Evolutionary conservation across 2,888 invertebrate genomes (phyloP).

Genomic region (Seira ritae): DNA sequence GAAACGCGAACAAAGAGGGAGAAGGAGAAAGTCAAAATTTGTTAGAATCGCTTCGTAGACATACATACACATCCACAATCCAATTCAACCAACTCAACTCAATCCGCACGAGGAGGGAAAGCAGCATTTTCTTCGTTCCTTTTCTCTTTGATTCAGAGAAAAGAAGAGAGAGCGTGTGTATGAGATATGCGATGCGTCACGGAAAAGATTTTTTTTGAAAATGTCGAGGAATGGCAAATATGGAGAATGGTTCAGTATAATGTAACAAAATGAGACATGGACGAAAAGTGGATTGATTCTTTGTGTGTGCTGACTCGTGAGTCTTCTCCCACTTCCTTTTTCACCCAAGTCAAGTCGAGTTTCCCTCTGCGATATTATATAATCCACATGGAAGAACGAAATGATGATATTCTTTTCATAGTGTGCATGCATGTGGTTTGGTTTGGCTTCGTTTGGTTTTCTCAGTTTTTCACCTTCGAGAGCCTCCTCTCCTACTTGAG

Average conservation of each 20-base stretch:
- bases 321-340: conserved; percentile 7
- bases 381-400: neutral
- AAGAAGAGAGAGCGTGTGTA: neutral
- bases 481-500: neutral
- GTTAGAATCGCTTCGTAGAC: conserved; percentile 28
- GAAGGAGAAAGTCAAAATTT: conserved; percentile 59
- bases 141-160: neutral
- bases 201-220: neutral
- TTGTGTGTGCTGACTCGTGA: conserved; percentile 20
- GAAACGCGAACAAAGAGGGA: conserved; percentile 23
- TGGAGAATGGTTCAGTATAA: conserved; percentile 3
- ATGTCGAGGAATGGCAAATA: conserved; percentile 22
- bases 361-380: neutral
- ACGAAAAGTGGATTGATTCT: conserved; percentile 50
- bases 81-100: neutral
- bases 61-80: conserved; percentile 2
- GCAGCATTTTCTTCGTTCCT: neutral
- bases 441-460: no score
- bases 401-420: no score
- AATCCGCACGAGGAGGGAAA: conserved; percentile 25
- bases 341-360: neutral
- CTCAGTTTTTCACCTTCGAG: neutral
- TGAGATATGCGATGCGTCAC: conserved; percentile 14
- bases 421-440: no score
- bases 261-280: conserved; percentile 50